Evolutionary conservation across 2,113 vertebrate species (phyloP), one percentile per base, ranked within the genome.

Genomic region (Gila orcuttii): DNA sequence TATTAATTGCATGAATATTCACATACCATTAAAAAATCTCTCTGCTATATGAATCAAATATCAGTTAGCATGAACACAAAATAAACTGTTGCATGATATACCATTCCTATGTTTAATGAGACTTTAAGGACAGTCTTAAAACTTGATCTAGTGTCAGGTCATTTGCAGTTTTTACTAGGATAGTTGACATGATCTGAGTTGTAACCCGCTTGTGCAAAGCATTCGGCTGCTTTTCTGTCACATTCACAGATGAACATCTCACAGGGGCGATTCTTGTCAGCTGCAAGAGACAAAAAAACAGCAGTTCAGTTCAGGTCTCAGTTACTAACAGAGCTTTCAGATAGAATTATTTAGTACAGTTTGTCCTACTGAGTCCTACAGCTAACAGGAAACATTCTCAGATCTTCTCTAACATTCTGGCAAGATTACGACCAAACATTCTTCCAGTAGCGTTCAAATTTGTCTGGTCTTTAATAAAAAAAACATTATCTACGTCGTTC

Each of bases 211-310:
- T 75, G 50, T 50, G 95, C 80, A 36, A 97, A 96, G 89, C 96
- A 97, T 17, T 86, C 89, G 88, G 96, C 94, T 0, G 96, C 96
- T 0, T 31, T 0, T 2, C 94, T 94, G 93, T 97, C 96, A 2
- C 96, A 97, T 68, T 96, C 91, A 60, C 96, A 97, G 91, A 97
- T 83, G 87, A 96, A 96, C 42, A 6, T 55, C 52, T 93, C 77
- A 12, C 96, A 97, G 0, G 50, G 66, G 0, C 66, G 21, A 42
- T 86, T 0, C 83, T 95, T 96, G 1, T 82, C 2, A 12, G 36
- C 96, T 97, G 86, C 12, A 52, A 45, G 74, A 80, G 21, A 75
- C 23, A 83, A 33, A 33, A 6, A 52, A 73, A 21, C 47, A 76
- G 50, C 4, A 25, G 9, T 31, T 17, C 39, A 47, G 3, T 25